Percentiles rank a stretch among this genome's conserved stretches.
These are phyloP conservation scores for Hippoglossus stenolepis DNA, from an alignment of 2,113 vertebrate species.

Conservation along the genomic window DNA sequence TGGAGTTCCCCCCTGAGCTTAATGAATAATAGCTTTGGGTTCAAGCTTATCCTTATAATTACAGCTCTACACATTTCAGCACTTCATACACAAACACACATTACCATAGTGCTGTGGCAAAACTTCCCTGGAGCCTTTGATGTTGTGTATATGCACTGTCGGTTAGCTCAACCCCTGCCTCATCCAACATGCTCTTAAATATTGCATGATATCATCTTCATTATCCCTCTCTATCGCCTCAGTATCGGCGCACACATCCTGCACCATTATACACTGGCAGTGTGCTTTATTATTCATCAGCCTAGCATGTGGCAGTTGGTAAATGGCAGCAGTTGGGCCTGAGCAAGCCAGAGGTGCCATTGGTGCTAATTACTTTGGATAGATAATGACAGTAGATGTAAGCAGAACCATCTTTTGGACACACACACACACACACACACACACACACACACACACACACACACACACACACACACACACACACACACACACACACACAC, in stretches of 20 bases:
- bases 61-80: not conserved
- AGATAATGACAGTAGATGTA: conserved; percentile 41
- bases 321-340: conserved; percentile 33
- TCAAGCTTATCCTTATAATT: not conserved
- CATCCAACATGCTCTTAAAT: conserved; percentile 32
- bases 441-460: not conserved
- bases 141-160: conserved; percentile 3
- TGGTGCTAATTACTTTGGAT: conserved; percentile 48
- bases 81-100: not conserved
- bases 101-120: not conserved
- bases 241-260: not conserved
- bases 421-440: not conserved
- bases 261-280: conserved; percentile 8
- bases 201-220: conserved; percentile 50
- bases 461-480: not conserved
- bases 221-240: conserved; percentile 26
- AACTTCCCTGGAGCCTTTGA: conserved; percentile 13
- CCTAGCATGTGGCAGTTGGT: conserved; percentile 37
- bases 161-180: conserved; percentile 15
- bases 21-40: not conserved
- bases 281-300: conserved; percentile 62
- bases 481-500: not conserved
- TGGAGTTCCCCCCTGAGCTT: not conserved
- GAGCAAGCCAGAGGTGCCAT: conserved; percentile 24
- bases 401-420: conserved; percentile 20